Base-by-base conservation (phyloP, 1,140 invertebrate species). In the Thalassaphorura encarpata region DNA sequence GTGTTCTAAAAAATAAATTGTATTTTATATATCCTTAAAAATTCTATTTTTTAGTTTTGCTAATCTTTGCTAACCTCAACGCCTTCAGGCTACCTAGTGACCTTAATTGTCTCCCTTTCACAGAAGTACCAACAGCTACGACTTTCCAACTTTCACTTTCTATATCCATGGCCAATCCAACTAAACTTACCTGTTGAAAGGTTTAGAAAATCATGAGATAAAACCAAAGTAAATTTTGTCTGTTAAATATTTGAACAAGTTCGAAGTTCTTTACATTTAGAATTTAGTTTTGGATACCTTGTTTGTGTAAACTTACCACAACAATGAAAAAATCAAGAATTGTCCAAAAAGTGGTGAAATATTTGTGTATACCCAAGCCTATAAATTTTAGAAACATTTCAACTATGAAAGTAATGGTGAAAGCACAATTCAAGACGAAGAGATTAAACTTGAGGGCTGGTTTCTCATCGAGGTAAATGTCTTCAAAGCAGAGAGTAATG, bases 381-480 rank as follows among this genome's bases (percentile, higher is more conserved):
- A 93, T 76, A 91, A 90, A 95, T 70, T 96, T 96, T 46, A 97
- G 76, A 56, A 96, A 76, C 89, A 97, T 94, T 76, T 97, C 93
- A 29, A 92, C 73, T 28, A 88, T 83, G 72, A 97, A 97, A 63
- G 96, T 84, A 58, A 85, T 76, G 60, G 89, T 93, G 75, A 97
- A 97, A 51, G 80, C 82, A 56, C 87, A 78, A 72, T 89, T 89
- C 55, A 85, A 87, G 85, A 84, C 87, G 70, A 88, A 89, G 36
- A 89, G 77, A 58, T 86, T 80, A 53, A 77, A 79, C 73, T 91
- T 89, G 21, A 93, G 73, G 46, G 82, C 78, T 60, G 81, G 83
- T 73, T 88, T 91, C 67, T 85, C 82, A 62, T 91, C 87, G 63
- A 94, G 74, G 70, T 93, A 85, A 64, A 91, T 89, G 69, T 94